Evolutionary conservation across 2,113 vertebrate genomes (phyloP), one percentile per base, ranked within the genome.

Genomic region (Helogale parvula): DNA sequence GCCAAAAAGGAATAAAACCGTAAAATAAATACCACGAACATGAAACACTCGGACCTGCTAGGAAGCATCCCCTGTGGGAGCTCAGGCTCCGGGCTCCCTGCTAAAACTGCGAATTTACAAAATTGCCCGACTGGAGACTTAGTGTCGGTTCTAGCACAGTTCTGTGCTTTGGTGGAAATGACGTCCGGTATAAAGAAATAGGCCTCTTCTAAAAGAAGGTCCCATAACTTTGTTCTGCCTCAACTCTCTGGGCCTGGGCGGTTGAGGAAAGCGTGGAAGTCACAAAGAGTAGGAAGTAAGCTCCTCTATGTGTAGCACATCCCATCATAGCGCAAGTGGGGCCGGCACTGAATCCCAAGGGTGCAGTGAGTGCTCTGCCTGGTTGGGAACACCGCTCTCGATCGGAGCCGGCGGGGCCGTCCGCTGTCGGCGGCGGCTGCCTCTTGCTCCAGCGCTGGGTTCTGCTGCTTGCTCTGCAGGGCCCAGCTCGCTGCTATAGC

Each of bases 401-500:
- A 29, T 38, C 81, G 79, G 45, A n/a, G 50, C 4, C 57, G 3
- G 81, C 52, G 29, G 29, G 23, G 71, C 52, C 38, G n/a, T 29
- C 35, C 0, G 9, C 23, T 4, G 71, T 81, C 14, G 2, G 7
- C 6, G 16, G 57, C 19, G 47, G 31, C 25, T 14, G 23, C 38
- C 35, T 7, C 31, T 33, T 41, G n/a, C 19, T 68, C 72, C 9
- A 5, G 31, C 0, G 19, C 69, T 35, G 76, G 68, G 63, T 50
- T 7, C 0, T 2, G n/a, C 2, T 54, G 74, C 72, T 41, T 10
- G 38, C 5, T n/a, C 47, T 85, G 68, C 31, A 27, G 80, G 77
- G 25, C 38, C 17, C 93, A 69, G 41, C 2, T 23, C 27, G 35
- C 33, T 57, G 80, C 83, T 97, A 99, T 23, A 99, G 98, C 50